phyloP scores from a whole-genome alignment of 2,113 vertebrate genomes.

The Rhodinocichla rosea region DNA sequence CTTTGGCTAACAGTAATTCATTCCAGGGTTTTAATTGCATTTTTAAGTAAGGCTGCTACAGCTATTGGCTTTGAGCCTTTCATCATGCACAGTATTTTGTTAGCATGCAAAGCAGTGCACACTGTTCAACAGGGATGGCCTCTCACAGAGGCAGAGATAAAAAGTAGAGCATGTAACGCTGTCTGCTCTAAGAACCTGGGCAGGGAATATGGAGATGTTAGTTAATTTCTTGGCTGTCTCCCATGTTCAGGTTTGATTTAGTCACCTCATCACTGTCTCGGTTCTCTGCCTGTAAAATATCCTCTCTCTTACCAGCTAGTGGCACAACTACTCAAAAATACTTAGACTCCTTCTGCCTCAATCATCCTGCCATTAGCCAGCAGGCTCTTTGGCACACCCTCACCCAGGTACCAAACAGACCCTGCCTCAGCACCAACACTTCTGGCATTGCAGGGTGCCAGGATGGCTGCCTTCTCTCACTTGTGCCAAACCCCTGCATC shows the following conservation, averaged over 20 bases:
- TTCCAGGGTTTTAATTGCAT: conserved; percentile 23
- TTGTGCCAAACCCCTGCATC: background rate
- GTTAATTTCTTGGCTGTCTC: background rate
- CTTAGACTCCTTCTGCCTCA: background rate
- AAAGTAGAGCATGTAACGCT: fast-evolving
- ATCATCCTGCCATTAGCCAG: background rate
- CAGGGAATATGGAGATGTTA: background rate
- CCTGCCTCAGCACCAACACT: background rate
- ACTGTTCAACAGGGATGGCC: background rate
- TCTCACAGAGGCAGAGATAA: background rate
- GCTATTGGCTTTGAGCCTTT: background rate
- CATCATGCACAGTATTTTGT: background rate
- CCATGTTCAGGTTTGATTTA: background rate
- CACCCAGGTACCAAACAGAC: background rate
- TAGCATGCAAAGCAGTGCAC: background rate
- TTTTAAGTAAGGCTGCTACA: conserved; percentile 42
- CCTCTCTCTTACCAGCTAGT: background rate
- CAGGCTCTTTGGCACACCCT: background rate
- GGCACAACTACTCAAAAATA: background rate
- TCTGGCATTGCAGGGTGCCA: background rate
- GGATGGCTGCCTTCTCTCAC: background rate
- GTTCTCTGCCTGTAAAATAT: background rate
- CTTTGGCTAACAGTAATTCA: background rate
- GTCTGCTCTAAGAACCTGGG: background rate
- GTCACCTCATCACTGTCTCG: background rate